Evolutionary conservation across 2,888 invertebrate genomes (phyloP), one percentile per base, ranked within the genome.

Genomic region (Apoderus coryli): DNA sequence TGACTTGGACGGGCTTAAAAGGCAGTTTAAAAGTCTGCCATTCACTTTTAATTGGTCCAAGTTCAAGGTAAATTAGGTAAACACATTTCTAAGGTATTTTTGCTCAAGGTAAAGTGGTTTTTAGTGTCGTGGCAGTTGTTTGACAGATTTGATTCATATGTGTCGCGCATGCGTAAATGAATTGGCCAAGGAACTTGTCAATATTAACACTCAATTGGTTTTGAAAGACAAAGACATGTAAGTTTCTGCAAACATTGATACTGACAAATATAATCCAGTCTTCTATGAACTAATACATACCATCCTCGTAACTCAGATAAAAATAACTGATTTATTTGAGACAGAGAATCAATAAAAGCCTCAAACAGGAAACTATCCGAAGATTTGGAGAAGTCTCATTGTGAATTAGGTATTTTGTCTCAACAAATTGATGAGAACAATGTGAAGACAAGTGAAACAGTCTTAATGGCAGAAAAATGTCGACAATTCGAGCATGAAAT

Each of bases 191-290:
- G 48, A 49, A 32, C 31, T 54, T 14, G 14, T 43, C 4, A 36
- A 32, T 3, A 14, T 37, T 10, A 32, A 46, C 11, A 45, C 37
- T 10, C 39, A 50, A 29, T 27, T 41, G 2, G 25, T 27, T 10
- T 12, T 40, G 5, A 45, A 44, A 31, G 43, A 46, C 9, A 45
- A 47, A 32, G 51, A 53, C 30, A 45, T 45, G 53, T 51, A 44
- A 40, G 44, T 37, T 25, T 15, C 24, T 5, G 13, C 14, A 12
- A 13, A 32, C 31, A 10, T 7, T 6, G 10, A 24, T 24, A 9
- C 10, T 29, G 10, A 24, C 10, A n/a, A 23, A 10, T 23, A 23
- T 29, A 10, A 29, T n/a, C n/a, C n/a, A n/a, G n/a, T n/a, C n/a
- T n/a, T n/a, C n/a, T n/a, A n/a, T n/a, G n/a, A n/a, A n/a, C n/a